Conservation (phyloP, 2,113 vertebrate species). For the Antigone vipio region DNA sequence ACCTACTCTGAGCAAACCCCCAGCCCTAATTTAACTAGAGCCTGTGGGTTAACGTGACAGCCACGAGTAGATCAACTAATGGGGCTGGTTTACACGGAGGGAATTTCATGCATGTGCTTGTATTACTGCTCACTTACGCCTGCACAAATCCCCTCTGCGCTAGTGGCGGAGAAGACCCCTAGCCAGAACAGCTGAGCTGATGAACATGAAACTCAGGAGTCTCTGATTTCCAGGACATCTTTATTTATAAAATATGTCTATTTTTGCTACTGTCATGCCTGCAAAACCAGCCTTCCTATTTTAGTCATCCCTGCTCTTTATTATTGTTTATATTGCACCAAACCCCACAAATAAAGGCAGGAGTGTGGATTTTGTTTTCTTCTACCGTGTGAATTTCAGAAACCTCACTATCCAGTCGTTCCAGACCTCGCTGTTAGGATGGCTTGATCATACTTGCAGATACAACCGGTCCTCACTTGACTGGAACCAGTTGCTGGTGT, state of each 20-base stretch:
- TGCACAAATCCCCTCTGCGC: background rate
- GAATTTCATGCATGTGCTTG: constrained; percentile 44
- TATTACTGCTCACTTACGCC: background rate
- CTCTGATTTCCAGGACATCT: constrained; percentile 46
- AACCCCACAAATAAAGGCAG: background rate
- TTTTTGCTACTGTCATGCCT: background rate
- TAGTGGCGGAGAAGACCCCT: background rate
- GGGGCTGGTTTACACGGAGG: background rate
- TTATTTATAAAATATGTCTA: constrained; percentile 45
- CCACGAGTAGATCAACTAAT: background rate
- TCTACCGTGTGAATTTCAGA: background rate
- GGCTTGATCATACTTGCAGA: constrained; percentile 33
- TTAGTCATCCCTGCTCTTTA: background rate
- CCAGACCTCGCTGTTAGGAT: background rate
- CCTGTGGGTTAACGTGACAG: background rate
- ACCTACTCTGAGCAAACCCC: background rate
- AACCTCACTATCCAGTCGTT: background rate
- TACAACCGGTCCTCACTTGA: background rate
- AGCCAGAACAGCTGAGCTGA: constrained; percentile 51
- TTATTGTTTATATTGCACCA: background rate
- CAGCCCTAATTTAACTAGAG: background rate
- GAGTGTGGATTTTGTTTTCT: background rate
- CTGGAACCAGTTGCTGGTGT: background rate
- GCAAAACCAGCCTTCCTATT: constrained; percentile 12
- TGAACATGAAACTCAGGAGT: background rate